Conservation (phyloP, 2,113 vertebrate species). For the Labeo rohita region DNA sequence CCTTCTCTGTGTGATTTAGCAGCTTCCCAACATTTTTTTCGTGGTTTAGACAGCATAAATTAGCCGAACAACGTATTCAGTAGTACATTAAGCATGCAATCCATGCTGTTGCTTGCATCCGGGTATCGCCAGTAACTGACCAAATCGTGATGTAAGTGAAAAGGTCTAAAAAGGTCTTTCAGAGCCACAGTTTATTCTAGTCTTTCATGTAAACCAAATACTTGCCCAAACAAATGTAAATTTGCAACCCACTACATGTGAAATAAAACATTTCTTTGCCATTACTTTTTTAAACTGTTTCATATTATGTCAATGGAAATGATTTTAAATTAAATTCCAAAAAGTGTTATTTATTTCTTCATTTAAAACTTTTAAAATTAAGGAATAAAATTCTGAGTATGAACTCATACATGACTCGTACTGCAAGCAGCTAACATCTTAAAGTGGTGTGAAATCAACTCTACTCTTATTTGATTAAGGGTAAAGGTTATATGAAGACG, state of each 20-base stretch:
- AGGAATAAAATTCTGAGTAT: not conserved
- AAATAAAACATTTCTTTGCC: not conserved
- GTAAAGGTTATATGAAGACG: slow-evolving; percentile 80
- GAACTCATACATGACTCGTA: not conserved
- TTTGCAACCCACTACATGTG: not conserved
- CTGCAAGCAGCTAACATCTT: not conserved
- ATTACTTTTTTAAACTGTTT: not conserved
- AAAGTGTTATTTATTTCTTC: not conserved
- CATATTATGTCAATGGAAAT: too few relatives aligned
- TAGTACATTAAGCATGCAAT: too few relatives aligned
- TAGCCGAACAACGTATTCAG: too few relatives aligned
- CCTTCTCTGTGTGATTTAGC: too few relatives aligned
- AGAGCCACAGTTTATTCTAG: not conserved
- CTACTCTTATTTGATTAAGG: slow-evolving; percentile 56
- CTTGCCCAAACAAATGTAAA: not conserved
- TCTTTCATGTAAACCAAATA: not conserved
- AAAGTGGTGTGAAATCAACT: not conserved
- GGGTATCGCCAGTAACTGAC: too few relatives aligned
- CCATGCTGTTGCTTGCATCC: too few relatives aligned
- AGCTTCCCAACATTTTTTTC: too few relatives aligned
- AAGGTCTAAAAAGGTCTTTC: not conserved
- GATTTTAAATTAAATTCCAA: too few relatives aligned
- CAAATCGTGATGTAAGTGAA: too few relatives aligned
- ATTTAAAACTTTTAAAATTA: not conserved
- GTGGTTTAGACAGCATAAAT: too few relatives aligned